Conservation (phyloP, 2,797 vertebrate genomes). For the Lacerta viridis region DNA sequence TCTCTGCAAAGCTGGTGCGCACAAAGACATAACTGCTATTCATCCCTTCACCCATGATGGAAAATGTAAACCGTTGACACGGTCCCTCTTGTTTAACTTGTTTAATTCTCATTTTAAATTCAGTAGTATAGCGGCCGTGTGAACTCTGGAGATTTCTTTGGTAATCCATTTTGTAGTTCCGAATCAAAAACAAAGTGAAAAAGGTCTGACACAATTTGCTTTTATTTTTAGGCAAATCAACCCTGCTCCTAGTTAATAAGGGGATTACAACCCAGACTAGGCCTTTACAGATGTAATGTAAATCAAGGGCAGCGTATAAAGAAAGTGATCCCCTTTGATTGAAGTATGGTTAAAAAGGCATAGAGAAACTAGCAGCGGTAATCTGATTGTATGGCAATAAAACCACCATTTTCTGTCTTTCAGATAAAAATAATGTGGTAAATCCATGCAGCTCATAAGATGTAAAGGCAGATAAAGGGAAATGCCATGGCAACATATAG, state of each 20-base stretch:
- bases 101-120: constrained; percentile 91
- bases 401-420: constrained; percentile 88
- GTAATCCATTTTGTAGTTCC: constrained; percentile 98
- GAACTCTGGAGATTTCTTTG: constrained; percentile 88
- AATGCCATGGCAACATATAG: constrained; percentile 88
- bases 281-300: constrained; percentile 92
- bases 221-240: constrained; percentile 94
- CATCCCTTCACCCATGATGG: constrained; percentile 83
- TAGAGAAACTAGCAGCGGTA: constrained; percentile 85
- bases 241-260: constrained; percentile 94
- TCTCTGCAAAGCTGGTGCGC: constrained; percentile 76
- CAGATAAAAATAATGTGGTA: constrained; percentile 87
- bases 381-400: constrained; percentile 89
- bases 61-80: constrained; percentile 84
- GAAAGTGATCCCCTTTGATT: constrained; percentile 93
- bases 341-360: constrained; percentile 87
- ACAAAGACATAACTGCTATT: constrained; percentile 82
- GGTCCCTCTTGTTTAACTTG: constrained; percentile 85
- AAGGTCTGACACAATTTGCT: constrained; percentile 93
- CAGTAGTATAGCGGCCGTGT: constrained; percentile 86
- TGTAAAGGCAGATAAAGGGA: constrained; percentile 86
- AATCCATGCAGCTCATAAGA: constrained; percentile 88
- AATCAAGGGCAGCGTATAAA: constrained; percentile 90
- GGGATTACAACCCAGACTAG: constrained; percentile 93
- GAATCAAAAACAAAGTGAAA: constrained; percentile 95